Evolutionary conservation across 2,888 invertebrate genomes (phyloP).

Genomic region (Exephanes ischioxanthus): DNA sequence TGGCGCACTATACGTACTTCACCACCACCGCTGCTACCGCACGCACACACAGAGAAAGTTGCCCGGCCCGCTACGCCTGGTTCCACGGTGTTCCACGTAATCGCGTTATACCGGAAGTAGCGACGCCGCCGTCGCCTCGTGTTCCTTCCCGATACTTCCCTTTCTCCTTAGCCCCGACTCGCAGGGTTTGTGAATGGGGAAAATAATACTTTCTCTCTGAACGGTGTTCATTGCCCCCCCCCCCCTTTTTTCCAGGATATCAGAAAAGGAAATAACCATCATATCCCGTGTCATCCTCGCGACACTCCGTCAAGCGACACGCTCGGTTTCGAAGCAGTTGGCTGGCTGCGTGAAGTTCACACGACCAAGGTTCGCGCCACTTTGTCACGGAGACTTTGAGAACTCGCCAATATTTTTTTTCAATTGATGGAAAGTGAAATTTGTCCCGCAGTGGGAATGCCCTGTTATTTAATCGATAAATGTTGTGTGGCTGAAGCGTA

Average conservation of each 20-base stretch:
- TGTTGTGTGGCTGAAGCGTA: no score
- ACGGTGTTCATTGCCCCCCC: constrained; percentile 12
- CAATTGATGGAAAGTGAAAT: background rate
- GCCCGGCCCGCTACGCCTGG: constrained; percentile 25
- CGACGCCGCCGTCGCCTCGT: constrained; percentile 71
- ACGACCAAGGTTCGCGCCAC: background rate
- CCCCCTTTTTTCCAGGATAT: background rate
- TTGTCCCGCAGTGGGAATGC: no score
- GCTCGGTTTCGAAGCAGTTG: background rate
- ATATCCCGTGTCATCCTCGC: background rate
- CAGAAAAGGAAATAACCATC: constrained; percentile 6
- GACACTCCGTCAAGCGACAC: background rate
- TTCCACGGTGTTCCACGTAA: constrained; percentile 75
- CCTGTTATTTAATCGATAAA: background rate
- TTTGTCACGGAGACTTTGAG: background rate
- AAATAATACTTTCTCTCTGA: constrained; percentile 6
- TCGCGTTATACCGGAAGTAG: constrained; percentile 79
- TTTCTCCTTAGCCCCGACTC: constrained; percentile 44
- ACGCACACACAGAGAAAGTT: constrained; percentile 39
- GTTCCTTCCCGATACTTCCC: constrained; percentile 68
- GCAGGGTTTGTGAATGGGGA: constrained; percentile 53
- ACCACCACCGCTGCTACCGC: constrained; percentile 14
- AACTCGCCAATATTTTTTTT: background rate
- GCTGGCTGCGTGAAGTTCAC: no score
- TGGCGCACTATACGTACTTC: constrained; percentile 50